Conservation (phyloP, 2,113 vertebrate genomes). For the Channa maculata region DNA sequence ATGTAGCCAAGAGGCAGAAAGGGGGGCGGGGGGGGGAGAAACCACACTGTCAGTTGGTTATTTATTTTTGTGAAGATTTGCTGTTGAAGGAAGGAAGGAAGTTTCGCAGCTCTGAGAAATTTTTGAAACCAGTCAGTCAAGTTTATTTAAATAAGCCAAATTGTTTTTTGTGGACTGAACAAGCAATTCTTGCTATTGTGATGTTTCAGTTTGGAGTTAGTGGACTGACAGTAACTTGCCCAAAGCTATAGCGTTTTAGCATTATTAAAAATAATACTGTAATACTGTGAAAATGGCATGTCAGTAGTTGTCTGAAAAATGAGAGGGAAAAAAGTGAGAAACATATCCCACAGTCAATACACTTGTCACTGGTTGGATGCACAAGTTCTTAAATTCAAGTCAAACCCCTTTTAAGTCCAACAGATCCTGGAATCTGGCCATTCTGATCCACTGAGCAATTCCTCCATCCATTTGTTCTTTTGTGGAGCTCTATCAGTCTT, state of each 20-base stretch:
- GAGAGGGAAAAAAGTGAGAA: too few relatives aligned
- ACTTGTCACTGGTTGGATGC: not conserved
- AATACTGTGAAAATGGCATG: not conserved
- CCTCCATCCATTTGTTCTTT: conserved; percentile 7
- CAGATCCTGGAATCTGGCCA: conserved; percentile 40
- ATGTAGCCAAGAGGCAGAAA: not conserved
- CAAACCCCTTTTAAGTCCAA: conserved; percentile 7
- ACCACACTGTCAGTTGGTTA: not conserved
- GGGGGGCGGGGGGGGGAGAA: not conserved
- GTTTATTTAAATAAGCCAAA: not conserved
- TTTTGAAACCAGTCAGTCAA: conserved; percentile 23
- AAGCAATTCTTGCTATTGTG: too few relatives aligned
- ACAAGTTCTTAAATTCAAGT: conserved; percentile 31
- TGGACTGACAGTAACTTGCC: too few relatives aligned
- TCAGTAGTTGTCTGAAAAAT: conserved; percentile 3
- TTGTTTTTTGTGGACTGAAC: too few relatives aligned
- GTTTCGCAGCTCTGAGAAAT: not conserved
- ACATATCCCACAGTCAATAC: not conserved
- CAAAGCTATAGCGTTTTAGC: too few relatives aligned
- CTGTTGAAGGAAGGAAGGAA: not conserved
- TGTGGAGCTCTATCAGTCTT: conserved; percentile 35
- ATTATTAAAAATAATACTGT: too few relatives aligned
- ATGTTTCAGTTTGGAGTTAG: not conserved
- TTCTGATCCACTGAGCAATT: conserved; percentile 40
- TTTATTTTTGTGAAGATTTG: not conserved